Evolutionary conservation across 2,113 vertebrate genomes (phyloP).

Genomic region (Leptodactylus fuscus): DNA sequence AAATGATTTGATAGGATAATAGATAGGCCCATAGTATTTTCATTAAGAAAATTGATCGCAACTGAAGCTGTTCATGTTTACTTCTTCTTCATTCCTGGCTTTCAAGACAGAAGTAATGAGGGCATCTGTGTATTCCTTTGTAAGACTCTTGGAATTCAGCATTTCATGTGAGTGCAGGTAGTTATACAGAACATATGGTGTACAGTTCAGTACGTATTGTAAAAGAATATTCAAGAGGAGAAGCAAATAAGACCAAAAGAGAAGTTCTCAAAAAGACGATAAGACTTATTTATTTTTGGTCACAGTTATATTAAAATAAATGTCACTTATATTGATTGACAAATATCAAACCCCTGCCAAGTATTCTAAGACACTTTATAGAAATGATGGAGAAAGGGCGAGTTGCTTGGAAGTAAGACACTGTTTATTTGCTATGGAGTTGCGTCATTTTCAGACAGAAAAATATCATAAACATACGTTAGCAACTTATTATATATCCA

Average conservation of each 20-base stretch:
- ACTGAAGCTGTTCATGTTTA: constrained; percentile 2
- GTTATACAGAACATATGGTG: not conserved
- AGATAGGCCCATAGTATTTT: constrained; percentile 25
- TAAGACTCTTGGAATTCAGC: not conserved
- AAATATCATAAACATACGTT: too few species aligned
- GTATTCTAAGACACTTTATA: too few species aligned
- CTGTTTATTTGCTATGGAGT: too few species aligned
- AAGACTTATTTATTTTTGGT: too few species aligned
- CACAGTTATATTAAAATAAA: too few species aligned
- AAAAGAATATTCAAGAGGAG: not conserved
- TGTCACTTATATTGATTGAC: too few species aligned
- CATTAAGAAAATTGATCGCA: constrained; percentile 32
- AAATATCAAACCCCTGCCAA: too few species aligned
- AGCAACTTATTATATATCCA: too few species aligned
- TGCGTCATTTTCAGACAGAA: too few species aligned
- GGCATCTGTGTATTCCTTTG: not conserved
- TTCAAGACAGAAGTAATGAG: constrained; percentile 14
- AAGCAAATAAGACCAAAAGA: not conserved
- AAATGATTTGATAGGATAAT: constrained; percentile 1
- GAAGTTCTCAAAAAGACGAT: too few species aligned
- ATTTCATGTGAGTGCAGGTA: not conserved
- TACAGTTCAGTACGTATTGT: not conserved
- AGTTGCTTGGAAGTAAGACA: too few species aligned
- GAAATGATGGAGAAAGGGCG: too few species aligned
- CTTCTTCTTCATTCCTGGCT: not conserved